Evolutionary conservation across 2,113 vertebrate species (phyloP), one percentile per base, ranked within the genome.

Genomic region (Charina bottae): DNA sequence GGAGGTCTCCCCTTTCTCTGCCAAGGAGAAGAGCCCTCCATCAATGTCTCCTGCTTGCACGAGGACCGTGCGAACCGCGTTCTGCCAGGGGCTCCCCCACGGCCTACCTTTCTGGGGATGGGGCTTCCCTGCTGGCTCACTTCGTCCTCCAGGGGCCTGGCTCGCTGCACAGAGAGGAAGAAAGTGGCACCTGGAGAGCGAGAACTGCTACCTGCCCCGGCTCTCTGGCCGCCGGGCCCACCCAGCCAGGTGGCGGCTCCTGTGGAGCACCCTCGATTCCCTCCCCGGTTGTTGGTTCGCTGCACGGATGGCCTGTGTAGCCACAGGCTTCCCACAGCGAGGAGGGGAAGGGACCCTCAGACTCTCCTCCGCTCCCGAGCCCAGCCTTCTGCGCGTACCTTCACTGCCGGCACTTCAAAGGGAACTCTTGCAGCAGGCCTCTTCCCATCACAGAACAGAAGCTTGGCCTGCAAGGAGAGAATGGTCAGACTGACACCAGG

Each of bases 1-100:
- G 98, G 98, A 15, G 98, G 98, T 15, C 99, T 97, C 89, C 98
- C 98, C 96, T 99, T 99, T 92, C 99, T 98, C 99, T 99, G 97
- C 84, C 92, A 54, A 68, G 49, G 90, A 62, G 92, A 8, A 89
- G 94, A 84, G 13, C 83, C 78, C 10, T 2, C 46, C 26, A 89
- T 91, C 37, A 54, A 37, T 12, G 9, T 21, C 15, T 58, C 42
- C 33, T 21, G 3, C 1, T 59, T 19, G 0, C 42, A 0, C 46
- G 17, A 8, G 2, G 0, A 2, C 28, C 12, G n/a, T 42, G 42
- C 42, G 42, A 42, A 2, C 17, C 0, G 4, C 2, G 9, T 17
- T n/a, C 37, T n/a, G 28, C 1, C 9, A 0, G 42, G 17, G 26
- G 7, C 60, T 46, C 49, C 84, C 11, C 10, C 83, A 13, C 0